A percentile compares a stretch with the other conserved stretches of the same genome.
These are phyloP conservation scores for Punctoribates punctum DNA, from an alignment of 2,888 invertebrate genomes.

Conservation along the genomic window DNA sequence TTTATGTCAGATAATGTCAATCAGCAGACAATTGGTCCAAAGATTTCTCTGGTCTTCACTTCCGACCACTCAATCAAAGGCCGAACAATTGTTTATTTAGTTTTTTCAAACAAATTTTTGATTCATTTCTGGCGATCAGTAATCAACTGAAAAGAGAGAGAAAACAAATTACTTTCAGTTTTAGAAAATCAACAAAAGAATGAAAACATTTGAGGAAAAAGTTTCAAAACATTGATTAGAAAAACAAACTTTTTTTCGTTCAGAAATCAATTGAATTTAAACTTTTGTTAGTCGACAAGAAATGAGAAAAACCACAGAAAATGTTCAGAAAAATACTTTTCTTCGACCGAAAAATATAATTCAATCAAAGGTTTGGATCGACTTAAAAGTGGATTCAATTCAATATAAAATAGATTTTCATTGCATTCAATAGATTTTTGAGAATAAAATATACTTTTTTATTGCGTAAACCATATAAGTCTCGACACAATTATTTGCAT, in stretches of 20 bases:
- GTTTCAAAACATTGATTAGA: no score
- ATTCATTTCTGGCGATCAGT: background rate
- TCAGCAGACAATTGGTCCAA: background rate
- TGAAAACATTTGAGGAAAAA: background rate
- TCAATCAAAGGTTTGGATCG: background rate
- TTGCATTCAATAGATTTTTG: background rate
- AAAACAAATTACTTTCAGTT: background rate
- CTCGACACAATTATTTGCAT: constrained; percentile 7
- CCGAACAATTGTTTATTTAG: background rate
- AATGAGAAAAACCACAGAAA: no score
- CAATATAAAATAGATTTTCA: background rate
- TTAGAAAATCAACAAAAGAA: no score
- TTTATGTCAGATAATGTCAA: background rate
- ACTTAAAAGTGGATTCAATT: background rate
- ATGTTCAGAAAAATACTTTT: no score
- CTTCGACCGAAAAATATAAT: no score
- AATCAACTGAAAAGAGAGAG: background rate
- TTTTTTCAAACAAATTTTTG: background rate
- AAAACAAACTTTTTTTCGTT: no score
- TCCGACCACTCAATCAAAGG: background rate
- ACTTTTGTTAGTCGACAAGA: no score
- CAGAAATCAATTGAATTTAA: no score
- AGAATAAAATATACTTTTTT: background rate
- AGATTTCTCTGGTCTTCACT: background rate
- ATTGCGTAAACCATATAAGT: constrained; percentile 15